These are phyloP conservation scores for Chydorus sphaericus DNA, from an alignment of 2,888 invertebrate genomes.

Conservation along the genomic window DNA sequence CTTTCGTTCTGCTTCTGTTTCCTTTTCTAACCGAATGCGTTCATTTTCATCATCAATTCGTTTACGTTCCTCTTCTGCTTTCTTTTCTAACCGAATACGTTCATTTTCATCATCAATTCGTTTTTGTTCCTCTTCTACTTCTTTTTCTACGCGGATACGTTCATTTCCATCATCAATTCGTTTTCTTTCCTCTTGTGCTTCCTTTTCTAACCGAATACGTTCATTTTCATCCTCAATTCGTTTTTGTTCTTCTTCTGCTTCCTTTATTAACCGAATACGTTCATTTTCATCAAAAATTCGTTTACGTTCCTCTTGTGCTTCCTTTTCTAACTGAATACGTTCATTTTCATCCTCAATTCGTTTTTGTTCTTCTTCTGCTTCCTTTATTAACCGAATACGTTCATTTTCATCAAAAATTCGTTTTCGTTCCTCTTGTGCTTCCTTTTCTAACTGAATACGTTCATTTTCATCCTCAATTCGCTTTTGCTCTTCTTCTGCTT, in stretches of 20 bases:
- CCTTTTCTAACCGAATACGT: constrained; percentile 21
- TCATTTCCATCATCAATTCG: constrained; percentile 16
- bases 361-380: constrained; percentile 20
- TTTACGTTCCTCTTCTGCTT: constrained; percentile 20
- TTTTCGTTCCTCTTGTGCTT: constrained; percentile 16
- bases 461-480: constrained; percentile 16
- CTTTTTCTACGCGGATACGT: constrained; percentile 15
- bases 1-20: too few species aligned
- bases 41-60: background rate
- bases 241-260: constrained; percentile 14
- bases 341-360: background rate
- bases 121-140: constrained; percentile 16
- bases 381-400: constrained; percentile 15
- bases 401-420: background rate
- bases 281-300: constrained; percentile 17
- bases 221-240: background rate
- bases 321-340: background rate
- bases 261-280: constrained; percentile 19
- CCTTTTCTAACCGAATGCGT: background rate
- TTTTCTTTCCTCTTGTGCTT: constrained; percentile 26
- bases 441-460: constrained; percentile 15
- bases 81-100: constrained; percentile 15
- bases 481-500: constrained; percentile 26
- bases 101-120: background rate
- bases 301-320: constrained; percentile 18